Conservation (phyloP, 1,140 invertebrate species). For the Hirudo medicinalis region DNA sequence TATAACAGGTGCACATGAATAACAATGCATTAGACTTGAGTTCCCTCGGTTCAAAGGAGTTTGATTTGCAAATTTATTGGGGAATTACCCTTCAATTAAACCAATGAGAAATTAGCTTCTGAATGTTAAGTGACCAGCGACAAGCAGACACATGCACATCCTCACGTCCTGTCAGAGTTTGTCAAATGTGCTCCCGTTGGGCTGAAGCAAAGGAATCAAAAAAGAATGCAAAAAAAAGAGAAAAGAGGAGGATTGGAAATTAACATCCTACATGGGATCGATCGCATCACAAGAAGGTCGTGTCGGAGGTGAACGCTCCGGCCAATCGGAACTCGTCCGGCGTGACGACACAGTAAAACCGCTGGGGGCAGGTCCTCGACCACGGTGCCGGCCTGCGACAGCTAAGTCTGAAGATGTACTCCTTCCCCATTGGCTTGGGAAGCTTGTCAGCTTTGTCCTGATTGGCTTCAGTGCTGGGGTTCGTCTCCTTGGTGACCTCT, state of each 20-base stretch:
- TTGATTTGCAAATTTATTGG: no score
- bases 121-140: no score
- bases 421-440: conserved; percentile 48
- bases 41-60: no score
- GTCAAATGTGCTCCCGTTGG: no score
- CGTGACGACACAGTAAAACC: conserved; percentile 51
- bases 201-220: no score
- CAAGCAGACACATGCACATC: no score
- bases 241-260: neutral
- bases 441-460: conserved; percentile 35
- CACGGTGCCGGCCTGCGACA: conserved; percentile 50
- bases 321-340: conserved; percentile 53
- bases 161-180: no score
- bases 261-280: neutral
- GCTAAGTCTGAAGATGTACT: conserved; percentile 55
- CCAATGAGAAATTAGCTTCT: no score
- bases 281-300: conserved; percentile 45
- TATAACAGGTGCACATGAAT: no score
- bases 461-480: neutral
- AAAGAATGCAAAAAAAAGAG: no score
- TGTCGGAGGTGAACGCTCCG: conserved; percentile 59
- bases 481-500: neutral
- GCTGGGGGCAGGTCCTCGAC: conserved; percentile 51
- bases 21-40: no score
- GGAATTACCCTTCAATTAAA: no score